A percentile compares a stretch with the other conserved stretches of the same genome.
Evolutionary conservation across 2,888 invertebrate genomes (phyloP).

Genomic region (Apamea monoglypha): DNA sequence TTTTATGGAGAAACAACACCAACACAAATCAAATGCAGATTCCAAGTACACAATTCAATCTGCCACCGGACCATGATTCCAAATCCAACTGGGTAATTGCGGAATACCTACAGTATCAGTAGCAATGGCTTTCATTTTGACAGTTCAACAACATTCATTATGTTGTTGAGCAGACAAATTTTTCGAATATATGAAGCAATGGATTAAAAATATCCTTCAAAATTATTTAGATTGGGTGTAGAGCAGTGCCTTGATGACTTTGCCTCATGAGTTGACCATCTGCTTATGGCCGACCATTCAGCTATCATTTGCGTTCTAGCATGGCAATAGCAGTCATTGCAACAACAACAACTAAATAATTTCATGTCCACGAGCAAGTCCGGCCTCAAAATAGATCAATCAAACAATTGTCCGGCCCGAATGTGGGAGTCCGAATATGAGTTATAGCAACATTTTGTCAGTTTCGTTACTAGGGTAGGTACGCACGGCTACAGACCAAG

Average conservation of each 20-base stretch:
- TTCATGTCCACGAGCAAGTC: neutral
- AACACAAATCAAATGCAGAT: constrained; percentile 5
- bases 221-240: neutral
- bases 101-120: neutral
- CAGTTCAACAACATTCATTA: neutral
- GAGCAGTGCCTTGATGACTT: neutral
- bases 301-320: neutral
- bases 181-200: neutral
- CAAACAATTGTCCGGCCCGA: constrained; percentile 24
- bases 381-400: constrained; percentile 35
- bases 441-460: constrained; percentile 37
- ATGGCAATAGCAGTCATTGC: neutral
- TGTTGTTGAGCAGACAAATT: neutral
- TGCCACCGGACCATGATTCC: neutral
- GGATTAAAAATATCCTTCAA: neutral
- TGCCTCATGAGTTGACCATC: neutral
- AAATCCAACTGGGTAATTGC: neutral
- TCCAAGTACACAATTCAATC: neutral
- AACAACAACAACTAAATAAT: constrained; percentile 12
- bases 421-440: constrained; percentile 46
- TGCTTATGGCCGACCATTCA: neutral
- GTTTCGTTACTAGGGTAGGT: constrained; percentile 24
- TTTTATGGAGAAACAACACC: constrained; percentile 13
- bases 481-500: too few species aligned
- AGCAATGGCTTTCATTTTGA: neutral